Conservation (phyloP, 2,797 vertebrate genomes). For the Poecilia velifera region DNA sequence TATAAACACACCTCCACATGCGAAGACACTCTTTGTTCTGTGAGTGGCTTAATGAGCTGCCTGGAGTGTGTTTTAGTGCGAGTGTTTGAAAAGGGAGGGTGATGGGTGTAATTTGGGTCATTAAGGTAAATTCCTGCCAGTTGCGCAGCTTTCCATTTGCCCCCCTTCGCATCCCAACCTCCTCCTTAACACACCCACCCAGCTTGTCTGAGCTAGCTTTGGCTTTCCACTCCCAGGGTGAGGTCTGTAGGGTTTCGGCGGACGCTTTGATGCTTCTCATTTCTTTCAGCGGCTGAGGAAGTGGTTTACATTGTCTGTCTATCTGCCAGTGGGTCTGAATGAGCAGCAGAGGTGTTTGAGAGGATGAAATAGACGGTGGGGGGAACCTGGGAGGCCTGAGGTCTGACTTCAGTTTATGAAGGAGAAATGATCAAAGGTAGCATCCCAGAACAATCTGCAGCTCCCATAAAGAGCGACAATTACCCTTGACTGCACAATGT, state of each 20-base stretch:
- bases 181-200: conserved; percentile 8
- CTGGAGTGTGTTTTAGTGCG: conserved; percentile 36
- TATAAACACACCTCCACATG: conserved; percentile 48
- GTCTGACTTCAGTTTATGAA: conserved; percentile 14
- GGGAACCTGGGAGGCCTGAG: conserved; percentile 20
- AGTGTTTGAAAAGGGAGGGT: conserved; percentile 53
- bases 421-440: conserved; percentile 15
- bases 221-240: conserved; percentile 44
- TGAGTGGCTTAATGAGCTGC: conserved; percentile 61
- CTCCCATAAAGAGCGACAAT: background rate
- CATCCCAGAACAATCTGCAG: background rate
- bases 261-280: conserved; percentile 58
- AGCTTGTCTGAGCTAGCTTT: conserved; percentile 25
- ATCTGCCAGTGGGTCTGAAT: conserved; percentile 28
- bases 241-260: conserved; percentile 34
- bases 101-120: conserved; percentile 63
- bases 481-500: background rate
- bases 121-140: conserved; percentile 70
- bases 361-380: conserved; percentile 19
- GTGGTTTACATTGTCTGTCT: conserved; percentile 32
- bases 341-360: conserved; percentile 44
- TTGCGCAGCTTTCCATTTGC: conserved; percentile 45
- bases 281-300: conserved; percentile 50
- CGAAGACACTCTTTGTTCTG: conserved; percentile 69
- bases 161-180: conserved; percentile 1